Conservation (phyloP, 2,888 invertebrate species). For the Icerya purchasi region DNA sequence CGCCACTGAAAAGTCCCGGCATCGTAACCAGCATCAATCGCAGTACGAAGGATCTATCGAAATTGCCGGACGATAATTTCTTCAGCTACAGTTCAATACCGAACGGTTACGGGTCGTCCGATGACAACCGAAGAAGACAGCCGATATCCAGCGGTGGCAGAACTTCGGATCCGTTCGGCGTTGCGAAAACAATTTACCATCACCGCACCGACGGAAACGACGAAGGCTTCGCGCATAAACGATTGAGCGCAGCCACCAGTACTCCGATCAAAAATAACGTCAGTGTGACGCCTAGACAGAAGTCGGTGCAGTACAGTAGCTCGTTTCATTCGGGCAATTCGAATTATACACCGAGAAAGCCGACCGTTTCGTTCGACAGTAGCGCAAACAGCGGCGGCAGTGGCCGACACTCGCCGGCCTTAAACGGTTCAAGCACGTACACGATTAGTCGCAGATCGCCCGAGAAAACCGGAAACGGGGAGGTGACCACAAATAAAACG, state of each 20-base stretch:
- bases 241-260: not conserved
- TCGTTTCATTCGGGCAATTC: conserved; percentile 8
- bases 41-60: conserved; percentile 55
- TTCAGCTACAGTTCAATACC: conserved; percentile 18
- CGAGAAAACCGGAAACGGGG: conserved; percentile 15
- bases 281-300: conserved; percentile 21
- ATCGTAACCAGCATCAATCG: conserved; percentile 67
- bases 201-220: conserved; percentile 43
- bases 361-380: conserved; percentile 12
- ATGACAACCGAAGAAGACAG: conserved; percentile 35
- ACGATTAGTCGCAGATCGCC: conserved; percentile 18
- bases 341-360: conserved; percentile 8
- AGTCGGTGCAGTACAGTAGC: conserved; percentile 1
- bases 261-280: not conserved
- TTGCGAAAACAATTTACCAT: conserved; percentile 23
- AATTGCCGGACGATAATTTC: conserved; percentile 41
- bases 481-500: conserved; percentile 21
- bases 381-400: conserved; percentile 11
- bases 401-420: conserved; percentile 15
- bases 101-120: conserved; percentile 25
- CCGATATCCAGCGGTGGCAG: conserved; percentile 44
- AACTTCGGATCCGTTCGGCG: conserved; percentile 44
- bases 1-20: conserved; percentile 60
- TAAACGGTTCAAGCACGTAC: conserved; percentile 11
- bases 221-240: conserved; percentile 8